These are phyloP conservation scores for Tamandua tetradactyla DNA, from an alignment of 2,797 vertebrate species.

Conservation along the genomic window DNA sequence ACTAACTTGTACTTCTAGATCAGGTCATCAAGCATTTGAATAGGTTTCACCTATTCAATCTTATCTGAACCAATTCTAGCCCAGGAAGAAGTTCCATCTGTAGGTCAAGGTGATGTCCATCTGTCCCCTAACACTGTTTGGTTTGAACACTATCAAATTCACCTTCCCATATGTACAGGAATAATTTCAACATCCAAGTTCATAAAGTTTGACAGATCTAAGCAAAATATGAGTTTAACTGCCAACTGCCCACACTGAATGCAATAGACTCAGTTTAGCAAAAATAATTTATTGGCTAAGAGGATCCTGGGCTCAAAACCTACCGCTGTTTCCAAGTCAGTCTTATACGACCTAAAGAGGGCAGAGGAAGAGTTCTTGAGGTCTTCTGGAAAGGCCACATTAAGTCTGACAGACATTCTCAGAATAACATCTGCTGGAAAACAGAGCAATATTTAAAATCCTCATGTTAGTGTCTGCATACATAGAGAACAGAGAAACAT, in stretches of 20 bases:
- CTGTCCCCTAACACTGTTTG: not conserved
- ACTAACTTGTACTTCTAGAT: not conserved
- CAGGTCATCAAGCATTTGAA: not conserved
- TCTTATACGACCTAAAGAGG: conserved; percentile 81
- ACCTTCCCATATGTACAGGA: not conserved
- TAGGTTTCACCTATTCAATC: not conserved
- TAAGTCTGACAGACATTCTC: conserved; percentile 81
- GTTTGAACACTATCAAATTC: not conserved
- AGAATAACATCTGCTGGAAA: conserved; percentile 59
- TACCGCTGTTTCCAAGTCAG: conserved; percentile 85
- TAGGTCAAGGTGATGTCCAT: not conserved
- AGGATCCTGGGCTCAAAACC: conserved; percentile 23
- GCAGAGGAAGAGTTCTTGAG: conserved; percentile 81
- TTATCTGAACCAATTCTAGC: not conserved
- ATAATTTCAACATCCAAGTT: not conserved
- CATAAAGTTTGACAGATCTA: not conserved
- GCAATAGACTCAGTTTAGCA: not conserved
- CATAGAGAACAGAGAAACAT: not conserved
- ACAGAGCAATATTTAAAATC: not conserved
- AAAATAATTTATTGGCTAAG: not conserved
- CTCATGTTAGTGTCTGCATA: not conserved
- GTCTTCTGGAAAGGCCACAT: conserved; percentile 74
- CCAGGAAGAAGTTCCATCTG: not conserved
- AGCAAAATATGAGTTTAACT: not conserved
- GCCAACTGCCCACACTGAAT: not conserved